Conservation (phyloP, 2,888 invertebrate species). For the Lomographa bimaculata region DNA sequence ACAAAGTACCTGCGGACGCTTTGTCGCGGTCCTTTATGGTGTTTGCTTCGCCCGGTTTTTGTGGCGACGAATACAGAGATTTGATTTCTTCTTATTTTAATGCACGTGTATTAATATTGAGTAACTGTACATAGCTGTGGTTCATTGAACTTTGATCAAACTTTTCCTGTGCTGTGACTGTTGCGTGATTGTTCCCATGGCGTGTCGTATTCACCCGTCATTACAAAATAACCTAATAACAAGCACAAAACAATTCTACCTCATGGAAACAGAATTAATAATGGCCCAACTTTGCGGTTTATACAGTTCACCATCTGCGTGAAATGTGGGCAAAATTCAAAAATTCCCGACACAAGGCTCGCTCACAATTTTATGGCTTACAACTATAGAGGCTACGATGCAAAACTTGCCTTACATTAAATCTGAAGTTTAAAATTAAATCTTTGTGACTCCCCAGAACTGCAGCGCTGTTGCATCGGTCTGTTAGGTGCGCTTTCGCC, state of each 20-base stretch:
- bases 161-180: conserved; percentile 48
- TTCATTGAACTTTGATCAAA: conserved; percentile 55
- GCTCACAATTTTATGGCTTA: too few species aligned
- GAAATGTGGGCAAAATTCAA: conserved; percentile 60
- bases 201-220: conserved; percentile 77
- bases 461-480: too few species aligned
- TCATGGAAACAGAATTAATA: conserved; percentile 78
- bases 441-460: too few species aligned
- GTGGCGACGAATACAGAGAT: conserved; percentile 13
- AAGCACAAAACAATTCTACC: conserved; percentile 71
- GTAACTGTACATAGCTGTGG: conserved; percentile 31
- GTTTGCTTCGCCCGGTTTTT: conserved; percentile 28
- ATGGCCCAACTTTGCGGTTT: conserved; percentile 71
- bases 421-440: conserved; percentile 30
- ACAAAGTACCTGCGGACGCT: conserved; percentile 41
- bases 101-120: conserved; percentile 26
- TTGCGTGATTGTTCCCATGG: conserved; percentile 65
- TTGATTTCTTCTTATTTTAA: too few species aligned
- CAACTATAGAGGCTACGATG: conserved; percentile 48
- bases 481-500: too few species aligned
- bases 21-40: conserved; percentile 33
- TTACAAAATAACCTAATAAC: conserved; percentile 79
- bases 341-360: conserved; percentile 48
- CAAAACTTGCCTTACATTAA: conserved; percentile 38
- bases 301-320: conserved; percentile 68